Evolutionary conservation across 2,797 vertebrate species (phyloP).

Genomic region (Periophthalmus magnuspinnatus): DNA sequence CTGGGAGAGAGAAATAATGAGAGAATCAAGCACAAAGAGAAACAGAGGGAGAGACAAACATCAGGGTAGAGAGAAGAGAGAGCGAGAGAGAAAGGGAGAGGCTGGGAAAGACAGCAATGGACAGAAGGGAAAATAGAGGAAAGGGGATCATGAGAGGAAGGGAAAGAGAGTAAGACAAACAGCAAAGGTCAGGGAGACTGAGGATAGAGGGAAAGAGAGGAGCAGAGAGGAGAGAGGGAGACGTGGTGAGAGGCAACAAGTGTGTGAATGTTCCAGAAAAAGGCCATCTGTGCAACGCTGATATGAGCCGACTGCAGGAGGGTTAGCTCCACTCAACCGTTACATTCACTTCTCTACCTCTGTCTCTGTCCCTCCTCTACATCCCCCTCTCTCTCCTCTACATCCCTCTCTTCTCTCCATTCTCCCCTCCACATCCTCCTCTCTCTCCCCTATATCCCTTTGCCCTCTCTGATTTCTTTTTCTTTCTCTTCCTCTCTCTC

Average conservation of each 20-base stretch:
- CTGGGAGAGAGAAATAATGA: no score
- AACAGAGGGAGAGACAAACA: no score
- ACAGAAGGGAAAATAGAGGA: no score
- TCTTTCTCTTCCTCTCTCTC: no score
- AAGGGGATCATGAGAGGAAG: no score
- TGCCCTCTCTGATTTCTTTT: no score
- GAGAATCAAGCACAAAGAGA: no score
- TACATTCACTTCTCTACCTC: conserved; percentile 11
- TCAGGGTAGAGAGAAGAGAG: no score
- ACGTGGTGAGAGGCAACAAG: conserved; percentile 70
- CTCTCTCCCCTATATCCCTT: no score
- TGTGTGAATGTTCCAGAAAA: conserved; percentile 75
- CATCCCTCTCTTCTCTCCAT: neutral
- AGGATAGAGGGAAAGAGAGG: neutral
- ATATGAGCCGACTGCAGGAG: conserved; percentile 54
- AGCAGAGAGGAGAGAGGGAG: conserved; percentile 40
- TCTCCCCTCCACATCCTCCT: neutral
- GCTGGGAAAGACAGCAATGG: no score
- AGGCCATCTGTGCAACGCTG: conserved; percentile 68
- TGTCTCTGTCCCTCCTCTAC: neutral
- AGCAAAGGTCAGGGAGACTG: no score
- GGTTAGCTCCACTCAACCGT: conserved; percentile 52
- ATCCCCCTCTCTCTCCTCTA: neutral
- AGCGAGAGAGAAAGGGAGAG: neutral
- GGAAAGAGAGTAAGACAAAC: neutral